These are phyloP conservation scores for Strongylocentrotus purpuratus DNA, from an alignment of 35 echinoderm and acorn worm species.

Conservation along the genomic window DNA sequence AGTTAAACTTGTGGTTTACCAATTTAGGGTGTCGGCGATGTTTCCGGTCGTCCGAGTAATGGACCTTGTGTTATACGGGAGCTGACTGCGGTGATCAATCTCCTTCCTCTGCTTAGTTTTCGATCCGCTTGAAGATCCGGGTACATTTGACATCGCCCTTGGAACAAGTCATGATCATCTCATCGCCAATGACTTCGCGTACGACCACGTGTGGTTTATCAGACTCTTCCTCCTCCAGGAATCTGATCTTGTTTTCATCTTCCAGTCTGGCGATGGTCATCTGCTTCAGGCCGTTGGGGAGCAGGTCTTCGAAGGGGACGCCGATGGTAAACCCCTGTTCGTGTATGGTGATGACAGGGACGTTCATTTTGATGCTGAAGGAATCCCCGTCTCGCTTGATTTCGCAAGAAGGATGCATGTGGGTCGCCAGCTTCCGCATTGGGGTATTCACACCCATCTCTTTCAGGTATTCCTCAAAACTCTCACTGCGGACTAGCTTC, in stretches of 20 bases:
- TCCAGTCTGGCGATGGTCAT: conserved; percentile 75
- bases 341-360: conserved; percentile 91
- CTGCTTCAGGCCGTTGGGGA: conserved; percentile 86
- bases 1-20: too few relatives aligned
- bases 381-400: conserved; percentile 61
- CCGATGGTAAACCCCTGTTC: conserved; percentile 89
- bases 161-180: conserved; percentile 91
- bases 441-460: conserved; percentile 83
- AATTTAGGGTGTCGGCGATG: background rate
- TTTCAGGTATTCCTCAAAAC: conserved; percentile 96
- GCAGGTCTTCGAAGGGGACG: conserved; percentile 87
- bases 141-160: conserved; percentile 84
- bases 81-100: conserved; percentile 23
- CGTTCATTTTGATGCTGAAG: conserved; percentile 95
- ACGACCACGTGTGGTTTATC: conserved; percentile 89
- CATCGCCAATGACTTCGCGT: conserved; percentile 72
- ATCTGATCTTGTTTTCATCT: conserved; percentile 78
- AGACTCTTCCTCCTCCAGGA: conserved; percentile 64
- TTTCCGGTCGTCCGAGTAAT: background rate
- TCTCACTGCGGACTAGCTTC: conserved; percentile 89
- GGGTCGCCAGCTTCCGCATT: conserved; percentile 77
- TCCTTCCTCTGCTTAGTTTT: background rate
- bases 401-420: conserved; percentile 91
- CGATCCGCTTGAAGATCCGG: conserved; percentile 72
- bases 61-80: background rate